Percentiles rank a stretch among this genome's conserved stretches.
Conservation (phyloP, 1,140 invertebrate genomes). For the Adoxophyes honmai region DNA sequence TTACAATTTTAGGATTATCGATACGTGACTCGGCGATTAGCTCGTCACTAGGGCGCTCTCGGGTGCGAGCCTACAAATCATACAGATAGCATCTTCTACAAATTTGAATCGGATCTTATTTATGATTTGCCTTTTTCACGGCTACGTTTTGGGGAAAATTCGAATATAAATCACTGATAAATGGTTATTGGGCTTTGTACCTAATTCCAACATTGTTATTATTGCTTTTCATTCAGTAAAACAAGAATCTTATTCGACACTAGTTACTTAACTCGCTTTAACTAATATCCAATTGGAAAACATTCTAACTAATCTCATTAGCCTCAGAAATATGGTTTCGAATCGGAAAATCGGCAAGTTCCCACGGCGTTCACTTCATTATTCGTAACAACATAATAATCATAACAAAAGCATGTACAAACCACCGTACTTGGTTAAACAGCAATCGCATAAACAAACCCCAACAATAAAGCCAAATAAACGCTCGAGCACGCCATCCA, state of each 20-base stretch:
- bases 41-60: constrained; percentile 71
- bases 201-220: constrained; percentile 48
- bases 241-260: not conserved
- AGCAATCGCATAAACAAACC: constrained; percentile 77
- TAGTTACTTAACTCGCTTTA: not conserved
- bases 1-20: constrained; percentile 40
- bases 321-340: constrained; percentile 24
- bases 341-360: constrained; percentile 32
- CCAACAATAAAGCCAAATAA: constrained; percentile 77
- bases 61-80: constrained; percentile 76
- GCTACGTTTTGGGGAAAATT: constrained; percentile 73
- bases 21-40: constrained; percentile 62
- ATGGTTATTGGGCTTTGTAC: constrained; percentile 58
- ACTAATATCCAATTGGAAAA: not conserved
- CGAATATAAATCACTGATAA: constrained; percentile 72
- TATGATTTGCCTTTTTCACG: constrained; percentile 77
- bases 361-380: constrained; percentile 53
- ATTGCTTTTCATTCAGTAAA: no score
- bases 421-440: constrained; percentile 72
- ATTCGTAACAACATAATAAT: constrained; percentile 71
- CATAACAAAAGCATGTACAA: constrained; percentile 72
- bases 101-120: constrained; percentile 79
- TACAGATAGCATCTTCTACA: constrained; percentile 77
- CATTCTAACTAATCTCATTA: constrained; percentile 15
- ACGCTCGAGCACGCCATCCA: constrained; percentile 75